Evolutionary conservation across 2,888 invertebrate species (phyloP), one percentile per base, ranked within the genome.

Genomic region (Boloria selene): DNA sequence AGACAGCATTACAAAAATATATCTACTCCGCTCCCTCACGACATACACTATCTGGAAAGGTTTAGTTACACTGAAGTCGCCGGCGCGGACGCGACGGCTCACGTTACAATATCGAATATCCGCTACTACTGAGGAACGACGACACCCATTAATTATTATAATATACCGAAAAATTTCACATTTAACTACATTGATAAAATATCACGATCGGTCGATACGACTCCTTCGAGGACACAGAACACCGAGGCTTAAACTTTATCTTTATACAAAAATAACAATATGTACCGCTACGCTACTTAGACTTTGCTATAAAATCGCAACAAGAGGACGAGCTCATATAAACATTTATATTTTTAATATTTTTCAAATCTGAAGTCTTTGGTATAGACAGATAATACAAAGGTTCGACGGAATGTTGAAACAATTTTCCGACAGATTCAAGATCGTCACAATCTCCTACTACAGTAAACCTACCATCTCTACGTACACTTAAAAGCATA

Each of bases 1-100:
- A 66, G 59, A 66, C 64, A 61, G 70, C 77, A 77, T 77, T 82
- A 84, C 80, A 84, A 84, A 82, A 83, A 85, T 82, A 84, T 81
- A 80, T 77, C 71, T 61, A 59, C 51, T 64, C 54, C 45, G 16
- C 62, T 62, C 49, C 42, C 59, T 63, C 62, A 58, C 47, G 62
- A 50, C 52, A 42, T n/a, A 22, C 63, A 59, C 49, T 49, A 49
- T 26, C 7, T 47, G 59, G 49, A 47, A 58, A 59, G 59, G 59
- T 59, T 59, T 49, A 59, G 59, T 59, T 49, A 49, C 58, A 59
- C 17, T 49, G 59, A 59, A 49, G 59, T 49, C 6, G n/a, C 6
- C 47, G 16, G 26, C 47, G 0, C 58, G 49, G 47, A 59, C 26
- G 31, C 26, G 3, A 5, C 17, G 31, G n/a, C 16, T 17, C n/a